A percentile compares a stretch with the other conserved stretches of the same genome.
Conservation (phyloP, 2,797 vertebrate species). For the Coccyzus lansbergi region DNA sequence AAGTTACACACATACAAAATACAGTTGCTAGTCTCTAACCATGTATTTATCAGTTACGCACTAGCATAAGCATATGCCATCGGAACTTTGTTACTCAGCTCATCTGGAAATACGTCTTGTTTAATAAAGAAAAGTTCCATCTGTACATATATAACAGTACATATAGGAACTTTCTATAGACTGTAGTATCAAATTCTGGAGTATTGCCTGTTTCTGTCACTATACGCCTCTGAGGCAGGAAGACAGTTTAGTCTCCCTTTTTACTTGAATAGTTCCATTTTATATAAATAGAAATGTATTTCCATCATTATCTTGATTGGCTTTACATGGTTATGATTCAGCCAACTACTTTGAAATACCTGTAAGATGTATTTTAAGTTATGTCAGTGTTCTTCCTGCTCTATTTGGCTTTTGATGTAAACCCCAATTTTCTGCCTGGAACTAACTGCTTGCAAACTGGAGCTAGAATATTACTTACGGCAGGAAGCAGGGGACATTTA, state of each 20-base stretch:
- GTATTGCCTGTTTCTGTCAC: not conserved
- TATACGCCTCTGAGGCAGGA: not conserved
- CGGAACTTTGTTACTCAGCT: not conserved
- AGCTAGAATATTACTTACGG: not conserved
- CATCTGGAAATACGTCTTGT: not conserved
- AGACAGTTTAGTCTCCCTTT: not conserved
- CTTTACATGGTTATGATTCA: not conserved
- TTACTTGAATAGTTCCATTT: not conserved
- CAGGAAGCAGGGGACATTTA: not conserved
- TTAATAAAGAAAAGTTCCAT: not conserved
- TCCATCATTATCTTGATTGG: not conserved
- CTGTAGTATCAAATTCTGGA: not conserved
- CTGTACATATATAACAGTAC: not conserved
- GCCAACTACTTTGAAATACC: not conserved
- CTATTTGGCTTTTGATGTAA: not conserved
- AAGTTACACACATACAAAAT: not conserved
- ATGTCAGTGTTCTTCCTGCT: not conserved
- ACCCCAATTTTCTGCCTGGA: not conserved
- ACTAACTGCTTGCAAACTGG: not conserved
- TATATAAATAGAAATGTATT: not conserved
- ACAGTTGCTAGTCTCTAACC: not conserved
- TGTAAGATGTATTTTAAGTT: not conserved
- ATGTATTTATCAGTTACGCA: not conserved
- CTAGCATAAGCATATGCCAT: not conserved
- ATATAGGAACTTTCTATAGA: not conserved